Conservation (phyloP, 2,113 vertebrate species). For the Macheiramphus alcinus region DNA sequence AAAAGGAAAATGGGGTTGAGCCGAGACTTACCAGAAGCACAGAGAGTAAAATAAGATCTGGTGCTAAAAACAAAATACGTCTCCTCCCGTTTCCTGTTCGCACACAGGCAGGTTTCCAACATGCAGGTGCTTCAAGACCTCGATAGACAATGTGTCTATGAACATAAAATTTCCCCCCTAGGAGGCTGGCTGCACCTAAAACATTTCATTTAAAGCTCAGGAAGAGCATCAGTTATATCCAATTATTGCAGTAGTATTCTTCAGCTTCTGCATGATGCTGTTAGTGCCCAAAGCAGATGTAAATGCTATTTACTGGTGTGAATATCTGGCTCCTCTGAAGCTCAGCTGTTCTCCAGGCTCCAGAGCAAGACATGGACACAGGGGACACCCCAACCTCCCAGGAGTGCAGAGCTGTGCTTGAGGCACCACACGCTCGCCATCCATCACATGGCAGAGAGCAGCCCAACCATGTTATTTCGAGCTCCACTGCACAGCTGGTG, state of each 20-base stretch:
- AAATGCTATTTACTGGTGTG: neutral
- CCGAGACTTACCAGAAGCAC: neutral
- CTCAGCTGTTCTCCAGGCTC: neutral
- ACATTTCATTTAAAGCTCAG: neutral
- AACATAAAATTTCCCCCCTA: neutral
- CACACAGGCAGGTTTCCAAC: neutral
- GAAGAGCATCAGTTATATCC: neutral
- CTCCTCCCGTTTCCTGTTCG: neutral
- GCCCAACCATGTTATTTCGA: fast-evolving
- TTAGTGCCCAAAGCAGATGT: neutral
- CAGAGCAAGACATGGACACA: neutral
- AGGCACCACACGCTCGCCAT: fast-evolving
- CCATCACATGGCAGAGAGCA: neutral
- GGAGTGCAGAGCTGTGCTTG: neutral
- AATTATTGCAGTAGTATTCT: neutral
- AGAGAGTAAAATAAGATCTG: neutral
- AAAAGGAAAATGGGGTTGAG: neutral
- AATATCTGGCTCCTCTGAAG: neutral
- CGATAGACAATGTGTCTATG: neutral
- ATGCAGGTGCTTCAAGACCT: neutral
- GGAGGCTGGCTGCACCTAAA: neutral
- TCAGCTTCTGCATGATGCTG: neutral
- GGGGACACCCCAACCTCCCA: neutral
- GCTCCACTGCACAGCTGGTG: neutral
- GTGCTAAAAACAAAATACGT: neutral